phyloP scores from a whole-genome alignment of 2,888 invertebrate species.

The Shargacucullia verbasci region DNA sequence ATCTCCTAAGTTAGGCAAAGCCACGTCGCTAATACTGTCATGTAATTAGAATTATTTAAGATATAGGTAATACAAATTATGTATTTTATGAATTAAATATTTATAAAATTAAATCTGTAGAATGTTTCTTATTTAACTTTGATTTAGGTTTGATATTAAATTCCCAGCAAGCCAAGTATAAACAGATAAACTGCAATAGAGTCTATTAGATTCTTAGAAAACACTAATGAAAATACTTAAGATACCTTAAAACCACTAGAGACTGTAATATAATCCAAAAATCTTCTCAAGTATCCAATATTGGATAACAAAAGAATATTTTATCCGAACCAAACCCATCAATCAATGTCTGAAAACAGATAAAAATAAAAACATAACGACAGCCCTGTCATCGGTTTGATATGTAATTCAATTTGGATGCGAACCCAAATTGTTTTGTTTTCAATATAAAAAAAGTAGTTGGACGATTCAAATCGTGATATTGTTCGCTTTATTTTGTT shows the following conservation, averaged over 20 bases:
- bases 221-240: background rate
- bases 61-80: too few relatives aligned
- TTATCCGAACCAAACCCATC: slow-evolving; percentile 36
- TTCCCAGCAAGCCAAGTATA: too few relatives aligned
- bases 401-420: slow-evolving; percentile 54
- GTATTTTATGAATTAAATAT: too few relatives aligned
- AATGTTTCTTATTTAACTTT: too few relatives aligned
- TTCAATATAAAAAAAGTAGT: slow-evolving; percentile 38
- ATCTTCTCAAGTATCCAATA: slow-evolving; percentile 21
- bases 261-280: slow-evolving; percentile 18
- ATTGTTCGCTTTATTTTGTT: slow-evolving; percentile 13
- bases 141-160: too few relatives aligned
- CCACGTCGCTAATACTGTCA: too few relatives aligned
- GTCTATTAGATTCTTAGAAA: background rate
- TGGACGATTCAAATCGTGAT: slow-evolving; percentile 36
- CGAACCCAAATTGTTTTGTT: slow-evolving; percentile 46
- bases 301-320: slow-evolving; percentile 42
- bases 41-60: too few relatives aligned
- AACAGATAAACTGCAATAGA: too few relatives aligned
- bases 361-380: slow-evolving; percentile 50
- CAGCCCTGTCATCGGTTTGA: slow-evolving; percentile 49
- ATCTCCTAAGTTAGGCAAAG: too few relatives aligned
- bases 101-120: too few relatives aligned
- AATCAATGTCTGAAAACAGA: slow-evolving; percentile 49
- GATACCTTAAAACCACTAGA: background rate